A percentile compares a stretch with the other conserved stretches of the same genome.
These are phyloP conservation scores for Magallana nippona DNA, from an alignment of 2,888 invertebrate species.

Conservation along the genomic window DNA sequence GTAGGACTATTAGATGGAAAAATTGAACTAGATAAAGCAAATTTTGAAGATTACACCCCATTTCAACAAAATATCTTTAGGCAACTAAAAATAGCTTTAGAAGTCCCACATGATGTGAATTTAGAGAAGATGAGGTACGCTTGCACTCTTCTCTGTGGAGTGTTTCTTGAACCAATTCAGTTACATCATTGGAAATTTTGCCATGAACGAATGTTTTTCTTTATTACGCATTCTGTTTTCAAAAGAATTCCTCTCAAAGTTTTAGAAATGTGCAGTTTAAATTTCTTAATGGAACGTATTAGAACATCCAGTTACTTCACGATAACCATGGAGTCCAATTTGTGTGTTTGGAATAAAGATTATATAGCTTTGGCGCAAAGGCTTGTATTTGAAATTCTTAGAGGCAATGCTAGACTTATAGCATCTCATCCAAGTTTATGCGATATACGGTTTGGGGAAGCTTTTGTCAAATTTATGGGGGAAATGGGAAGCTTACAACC, in stretches of 20 bases:
- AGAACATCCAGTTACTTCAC: slow-evolving; percentile 45
- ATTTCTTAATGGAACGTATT: slow-evolving; percentile 52
- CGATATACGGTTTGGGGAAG: slow-evolving; percentile 51
- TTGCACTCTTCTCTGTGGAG: slow-evolving; percentile 54
- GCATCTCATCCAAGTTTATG: slow-evolving; percentile 51
- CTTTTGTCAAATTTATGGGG: slow-evolving; percentile 53
- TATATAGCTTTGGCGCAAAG: slow-evolving; percentile 47
- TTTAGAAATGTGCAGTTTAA: slow-evolving; percentile 49
- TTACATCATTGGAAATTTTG: slow-evolving; percentile 51
- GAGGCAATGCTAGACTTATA: slow-evolving; percentile 51
- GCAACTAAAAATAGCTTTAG: slow-evolving; percentile 50
- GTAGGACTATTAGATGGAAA: slow-evolving; percentile 55
- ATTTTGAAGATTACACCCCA: slow-evolving; percentile 53
- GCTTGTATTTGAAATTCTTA: slow-evolving; percentile 53
- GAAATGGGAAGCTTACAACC: slow-evolving; percentile 53
- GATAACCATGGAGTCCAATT: slow-evolving; percentile 37
- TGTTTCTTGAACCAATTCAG: slow-evolving; percentile 53
- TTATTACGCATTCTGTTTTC: slow-evolving; percentile 51
- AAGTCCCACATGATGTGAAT: slow-evolving; percentile 50
- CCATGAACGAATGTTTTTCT: slow-evolving; percentile 53
- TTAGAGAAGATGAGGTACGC: slow-evolving; percentile 55
- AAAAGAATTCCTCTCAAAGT: slow-evolving; percentile 46
- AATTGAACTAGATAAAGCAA: slow-evolving; percentile 54
- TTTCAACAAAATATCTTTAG: slow-evolving; percentile 52
- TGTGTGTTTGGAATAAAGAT: slow-evolving; percentile 45